Conservation (phyloP, 2,797 vertebrate species). For the Takifugu ocellatus region DNA sequence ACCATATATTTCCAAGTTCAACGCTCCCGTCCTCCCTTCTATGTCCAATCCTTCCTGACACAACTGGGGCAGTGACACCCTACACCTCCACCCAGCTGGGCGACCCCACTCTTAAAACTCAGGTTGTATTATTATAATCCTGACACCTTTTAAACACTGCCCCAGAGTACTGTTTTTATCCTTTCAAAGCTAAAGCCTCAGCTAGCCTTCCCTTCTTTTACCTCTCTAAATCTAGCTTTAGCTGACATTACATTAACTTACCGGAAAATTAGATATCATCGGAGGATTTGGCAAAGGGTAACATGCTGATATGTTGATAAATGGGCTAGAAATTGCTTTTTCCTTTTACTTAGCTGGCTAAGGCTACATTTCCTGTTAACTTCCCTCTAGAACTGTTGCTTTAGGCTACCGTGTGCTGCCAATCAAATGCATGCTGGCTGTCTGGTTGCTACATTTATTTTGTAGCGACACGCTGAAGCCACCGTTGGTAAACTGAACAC, state of each 20-base stretch:
- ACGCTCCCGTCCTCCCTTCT: slow-evolving; percentile 34
- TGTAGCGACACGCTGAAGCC: neutral
- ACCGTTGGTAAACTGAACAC: neutral
- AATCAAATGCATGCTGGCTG: neutral
- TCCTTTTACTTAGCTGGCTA: neutral
- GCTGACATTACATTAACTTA: too few species aligned
- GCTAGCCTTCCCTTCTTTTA: too few species aligned
- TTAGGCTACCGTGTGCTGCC: neutral
- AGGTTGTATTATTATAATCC: slow-evolving; percentile 10
- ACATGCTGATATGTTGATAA: too few species aligned
- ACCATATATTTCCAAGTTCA: slow-evolving; percentile 59
- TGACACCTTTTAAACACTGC: too few species aligned
- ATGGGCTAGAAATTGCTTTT: too few species aligned
- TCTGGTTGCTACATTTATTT: neutral
- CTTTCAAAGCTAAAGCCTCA: too few species aligned
- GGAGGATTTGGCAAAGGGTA: too few species aligned
- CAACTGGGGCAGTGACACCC: slow-evolving; percentile 72
- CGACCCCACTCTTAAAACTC: slow-evolving; percentile 31
- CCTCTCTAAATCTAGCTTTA: too few species aligned
- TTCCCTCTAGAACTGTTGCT: neutral
- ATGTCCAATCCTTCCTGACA: slow-evolving; percentile 64
- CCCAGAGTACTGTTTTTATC: too few species aligned
- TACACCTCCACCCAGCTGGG: slow-evolving; percentile 50
- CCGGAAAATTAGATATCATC: too few species aligned
- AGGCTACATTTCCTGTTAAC: neutral